Base-by-base conservation (phyloP, 2,797 vertebrate species). In the Mormyrus hasselquistii region DNA sequence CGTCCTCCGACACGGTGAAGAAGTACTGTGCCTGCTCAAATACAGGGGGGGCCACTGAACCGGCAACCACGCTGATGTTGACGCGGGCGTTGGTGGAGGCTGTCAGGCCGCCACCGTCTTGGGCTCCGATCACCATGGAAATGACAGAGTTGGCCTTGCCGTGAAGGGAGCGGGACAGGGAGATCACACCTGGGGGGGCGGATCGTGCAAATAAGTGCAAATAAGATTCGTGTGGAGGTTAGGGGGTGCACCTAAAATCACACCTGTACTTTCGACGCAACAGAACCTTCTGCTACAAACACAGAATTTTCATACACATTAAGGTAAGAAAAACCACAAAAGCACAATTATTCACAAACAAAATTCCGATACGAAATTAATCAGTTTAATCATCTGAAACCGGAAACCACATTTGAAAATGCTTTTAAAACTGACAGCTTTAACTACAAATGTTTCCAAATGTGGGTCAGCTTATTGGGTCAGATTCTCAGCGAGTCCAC, bases 21-120 rank as follows among this genome's bases (percentile, higher is more conserved):
- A 97, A 97, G 94, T 99, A 99, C 91, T 98, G 98, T 0, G 95
- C 94, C 93, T 98, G 98, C 88, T 98, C 97, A 55, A 99, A 99
- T 91, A 97, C 92, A 0, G 99, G 99, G 2, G 97, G 96, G 0
- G 95, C 95, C 91, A 98, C 96, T 0, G 96, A 97, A 92, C 98
- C 97, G 0, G 96, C 95, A 79, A 99, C 97, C 12, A 99, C 96
- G 91, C 99, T 99, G 94, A 99, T 95, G 91, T 99, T 99, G 62
- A 99, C 97, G 62, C 93, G 93, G 90, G 99, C 99, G 0, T 95
- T 97, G 1, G 95, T 94, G 7, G 97, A 96, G 1, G 98, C 97
- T 8, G 94, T 94, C 12, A 99, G 96, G 0, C 98, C 97, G 0
- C 97, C 98, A 0, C 97, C 98, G 0, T 99, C 99, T 89, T 96